A percentile compares a stretch with the other conserved stretches of the same genome.
Evolutionary conservation across 2,113 vertebrate genomes (phyloP).

Genomic region (Isurus oxyrinchus): DNA sequence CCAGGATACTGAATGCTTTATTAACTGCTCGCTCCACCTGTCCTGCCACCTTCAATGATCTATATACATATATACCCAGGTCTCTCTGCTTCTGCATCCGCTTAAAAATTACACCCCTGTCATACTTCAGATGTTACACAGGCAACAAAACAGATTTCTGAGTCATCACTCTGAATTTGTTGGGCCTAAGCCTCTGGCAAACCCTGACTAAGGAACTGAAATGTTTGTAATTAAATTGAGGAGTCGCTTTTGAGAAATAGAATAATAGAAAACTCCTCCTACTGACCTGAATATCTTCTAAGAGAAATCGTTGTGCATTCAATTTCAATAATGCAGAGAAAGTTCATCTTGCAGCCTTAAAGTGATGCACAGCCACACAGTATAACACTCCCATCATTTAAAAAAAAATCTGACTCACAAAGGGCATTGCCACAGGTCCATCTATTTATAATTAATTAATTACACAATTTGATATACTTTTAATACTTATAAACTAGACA

Average conservation of each 20-base stretch:
- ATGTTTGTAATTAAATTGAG: background rate
- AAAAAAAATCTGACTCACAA: background rate
- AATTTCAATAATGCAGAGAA: background rate
- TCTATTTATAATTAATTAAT: background rate
- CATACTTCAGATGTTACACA: background rate
- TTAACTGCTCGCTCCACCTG: too few relatives aligned
- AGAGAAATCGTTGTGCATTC: background rate
- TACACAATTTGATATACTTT: background rate
- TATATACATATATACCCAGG: too few relatives aligned
- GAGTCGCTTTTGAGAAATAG: background rate
- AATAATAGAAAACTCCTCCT: too few relatives aligned
- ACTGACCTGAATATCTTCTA: background rate
- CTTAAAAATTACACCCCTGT: background rate
- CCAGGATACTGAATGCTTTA: too few relatives aligned
- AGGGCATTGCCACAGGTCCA: background rate
- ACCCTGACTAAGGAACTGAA: background rate
- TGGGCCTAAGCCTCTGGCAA: background rate
- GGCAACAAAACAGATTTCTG: background rate
- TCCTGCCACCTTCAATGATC: too few relatives aligned
- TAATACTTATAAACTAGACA: constrained; percentile 5
- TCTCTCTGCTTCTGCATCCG: too few relatives aligned
- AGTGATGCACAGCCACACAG: background rate
- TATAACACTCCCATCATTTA: background rate
- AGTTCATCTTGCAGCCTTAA: background rate
- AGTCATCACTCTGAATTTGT: background rate